Base-by-base conservation (phyloP, 2,888 invertebrate genomes). In the Caradrina clavipalpis region DNA sequence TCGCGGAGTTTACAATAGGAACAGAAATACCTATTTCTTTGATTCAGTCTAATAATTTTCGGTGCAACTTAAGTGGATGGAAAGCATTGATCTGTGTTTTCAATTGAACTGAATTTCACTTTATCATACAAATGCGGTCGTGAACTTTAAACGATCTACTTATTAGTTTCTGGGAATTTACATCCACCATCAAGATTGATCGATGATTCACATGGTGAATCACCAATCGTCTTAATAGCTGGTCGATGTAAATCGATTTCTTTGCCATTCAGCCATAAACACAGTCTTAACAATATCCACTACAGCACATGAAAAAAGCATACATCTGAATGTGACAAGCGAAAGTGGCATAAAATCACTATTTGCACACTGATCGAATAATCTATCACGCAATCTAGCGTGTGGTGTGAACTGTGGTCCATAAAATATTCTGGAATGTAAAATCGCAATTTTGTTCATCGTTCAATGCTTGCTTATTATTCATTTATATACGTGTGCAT, bases 301-400 rank as follows among this genome's bases (percentile, higher is more conserved):
- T 86, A 80, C 71, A 80, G 83, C 79, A 79, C 79, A 54, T 85
- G 72, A 85, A 82, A 87, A 87, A 84, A 35, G 35, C 82, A 49
- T 45, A 68, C 56, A 80, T 78, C 78, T 81, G 76, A 67, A 50
- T 68, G 78, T 89, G 90, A 89, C 88, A 88, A 90, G 91, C 88
- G 93, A 93, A 92, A 93, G 93, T 91, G 76, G 84, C 80, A 81
- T 85, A 83, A 88, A 88, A 88, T 86, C 83, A 84, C 78, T 86
- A 84, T 88, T 90, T 88, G 86, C 86, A 84, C 82, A 87, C 81
- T 87, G 90, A 89, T 88, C 80, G 85, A 85, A 87, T 86, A 84
- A 88, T 87, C 83, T 86, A 73, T 75, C 93, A 93, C 91, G 94
- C 94, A 76, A 93, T 73, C 60, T 93, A 75, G 88, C 93, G 92